Percentiles rank a stretch among this genome's conserved stretches.
These are phyloP conservation scores for Toxotes lorentzi DNA, from an alignment of 2,797 vertebrate genomes.

Conservation along the genomic window DNA sequence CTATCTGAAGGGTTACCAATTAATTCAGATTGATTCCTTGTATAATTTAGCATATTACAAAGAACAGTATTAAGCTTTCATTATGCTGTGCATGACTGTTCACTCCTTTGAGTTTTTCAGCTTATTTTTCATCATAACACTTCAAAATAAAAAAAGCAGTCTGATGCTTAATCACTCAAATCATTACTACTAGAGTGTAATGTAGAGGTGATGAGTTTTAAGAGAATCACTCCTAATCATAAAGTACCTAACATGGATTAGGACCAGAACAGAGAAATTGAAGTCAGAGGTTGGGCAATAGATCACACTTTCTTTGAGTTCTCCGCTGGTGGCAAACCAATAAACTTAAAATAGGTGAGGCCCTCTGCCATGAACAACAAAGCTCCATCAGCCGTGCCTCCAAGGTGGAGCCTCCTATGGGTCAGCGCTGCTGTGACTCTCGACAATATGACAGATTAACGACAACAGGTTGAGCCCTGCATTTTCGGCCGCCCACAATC, in stretches of 20 bases:
- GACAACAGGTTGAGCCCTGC: slow-evolving; percentile 84
- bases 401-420: slow-evolving; percentile 79
- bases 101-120: slow-evolving; percentile 49
- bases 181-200: slow-evolving; percentile 53
- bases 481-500: slow-evolving; percentile 84
- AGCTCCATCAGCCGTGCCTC: slow-evolving; percentile 78
- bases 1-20: slow-evolving; percentile 76
- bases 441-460: slow-evolving; percentile 88
- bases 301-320: slow-evolving; percentile 75
- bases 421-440: slow-evolving; percentile 77
- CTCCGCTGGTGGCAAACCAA: slow-evolving; percentile 82
- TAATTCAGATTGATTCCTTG: slow-evolving; percentile 79
- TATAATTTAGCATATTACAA: slow-evolving; percentile 77
- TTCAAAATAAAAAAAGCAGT: slow-evolving; percentile 45
- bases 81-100: slow-evolving; percentile 61
- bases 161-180: slow-evolving; percentile 60
- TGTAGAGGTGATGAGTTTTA: slow-evolving; percentile 66
- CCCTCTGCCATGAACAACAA: slow-evolving; percentile 81
- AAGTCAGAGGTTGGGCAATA: slow-evolving; percentile 72
- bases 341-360: slow-evolving; percentile 83
- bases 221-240: slow-evolving; percentile 59
- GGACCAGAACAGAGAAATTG: slow-evolving; percentile 62
- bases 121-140: slow-evolving; percentile 66
- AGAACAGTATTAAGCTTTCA: slow-evolving; percentile 73
- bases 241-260: slow-evolving; percentile 73